Conservation (phyloP, 2,113 vertebrate genomes). For the Lates calcarifer region DNA sequence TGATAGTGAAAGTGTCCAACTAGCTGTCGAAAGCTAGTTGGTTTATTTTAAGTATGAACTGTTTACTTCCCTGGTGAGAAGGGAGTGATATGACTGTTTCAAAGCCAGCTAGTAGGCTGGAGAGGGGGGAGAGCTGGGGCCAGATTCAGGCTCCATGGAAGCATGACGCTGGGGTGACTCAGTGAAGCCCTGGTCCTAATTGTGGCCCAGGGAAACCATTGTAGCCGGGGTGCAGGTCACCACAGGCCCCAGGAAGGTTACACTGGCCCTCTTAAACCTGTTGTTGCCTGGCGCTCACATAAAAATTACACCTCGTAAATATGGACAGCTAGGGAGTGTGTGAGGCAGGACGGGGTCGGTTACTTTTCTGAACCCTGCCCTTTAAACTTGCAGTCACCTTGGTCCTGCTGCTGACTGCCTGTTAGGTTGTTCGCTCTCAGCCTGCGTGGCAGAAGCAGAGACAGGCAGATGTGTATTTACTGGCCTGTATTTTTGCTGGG, state of each 20-base stretch:
- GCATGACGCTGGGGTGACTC: slow-evolving; percentile 75
- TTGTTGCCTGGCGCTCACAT: slow-evolving; percentile 84
- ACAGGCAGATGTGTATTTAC: slow-evolving; percentile 38
- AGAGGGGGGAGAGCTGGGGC: neutral
- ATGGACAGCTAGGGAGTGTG: slow-evolving; percentile 73
- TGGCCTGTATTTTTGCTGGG: neutral
- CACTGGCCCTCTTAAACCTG: slow-evolving; percentile 84
- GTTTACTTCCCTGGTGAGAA: slow-evolving; percentile 30
- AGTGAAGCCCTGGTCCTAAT: slow-evolving; percentile 76
- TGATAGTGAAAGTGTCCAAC: neutral
- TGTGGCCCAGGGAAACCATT: slow-evolving; percentile 77
- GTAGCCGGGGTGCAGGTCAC: slow-evolving; percentile 76
- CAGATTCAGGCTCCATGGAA: slow-evolving; percentile 40
- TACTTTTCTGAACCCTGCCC: slow-evolving; percentile 79
- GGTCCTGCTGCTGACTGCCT: slow-evolving; percentile 46
- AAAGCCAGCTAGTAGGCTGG: slow-evolving; percentile 15
- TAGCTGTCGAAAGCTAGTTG: neutral
- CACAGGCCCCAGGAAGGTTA: slow-evolving; percentile 79
- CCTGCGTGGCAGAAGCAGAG: slow-evolving; percentile 28
- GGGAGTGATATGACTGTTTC: slow-evolving; percentile 25
- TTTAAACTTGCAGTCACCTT: slow-evolving; percentile 77
- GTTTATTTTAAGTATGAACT: slow-evolving; percentile 19
- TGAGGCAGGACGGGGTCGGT: slow-evolving; percentile 76
- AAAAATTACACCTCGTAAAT: slow-evolving; percentile 88
- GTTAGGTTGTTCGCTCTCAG: slow-evolving; percentile 55